Base-by-base conservation (phyloP, 2,797 vertebrate species). In the Australoheros facetus region DNA sequence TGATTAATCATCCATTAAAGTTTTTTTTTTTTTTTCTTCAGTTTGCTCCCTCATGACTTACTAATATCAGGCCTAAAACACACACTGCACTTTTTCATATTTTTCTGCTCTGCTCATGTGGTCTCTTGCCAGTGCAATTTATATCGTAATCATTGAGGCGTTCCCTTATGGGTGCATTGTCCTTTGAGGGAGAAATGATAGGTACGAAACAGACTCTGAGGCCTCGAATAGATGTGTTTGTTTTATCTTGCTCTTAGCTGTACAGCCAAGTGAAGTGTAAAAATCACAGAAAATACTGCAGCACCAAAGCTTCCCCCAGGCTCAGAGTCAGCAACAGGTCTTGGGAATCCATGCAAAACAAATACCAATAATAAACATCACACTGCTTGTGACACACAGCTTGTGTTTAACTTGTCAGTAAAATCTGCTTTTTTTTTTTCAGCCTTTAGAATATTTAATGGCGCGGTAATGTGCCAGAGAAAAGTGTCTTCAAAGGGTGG, bases 1-100 rank as follows among this genome's bases (percentile, higher is more conserved):
- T 76, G 78, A 83, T 88, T 89, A 87, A 86, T 92, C 90, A 82
- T 74, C 84, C 86, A 89, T 90, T 93, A 82, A 87, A 92, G 90
- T 89, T 37, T 37, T 37, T 37, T 10, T 37, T 10, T 34, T 9
- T 34, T 34, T 34, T 86, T 71, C 84, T 90, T 86, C 57, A 72
- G 10, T 79, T 80, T 32, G 73, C 32, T 85, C 86, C 91, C 90
- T 57, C 59, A 4, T 62, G 88, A 79, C 64, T 87, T 17, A 48
- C 58, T 21, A 80, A 82, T 77, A 71, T 73, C 81, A 51, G 11
- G 66, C 60, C 84, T 79, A 76, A 85, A 89, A 87, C 57, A 79
- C 56, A 32, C 78, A 21, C 37, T 6, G 45, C 7, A n/a, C 56
- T 74, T 73, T 73, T 79, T 85, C 39, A 54, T 75, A 53, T 56